Base-by-base conservation (phyloP, 2,113 vertebrate genomes). In the Ophiodon elongatus region DNA sequence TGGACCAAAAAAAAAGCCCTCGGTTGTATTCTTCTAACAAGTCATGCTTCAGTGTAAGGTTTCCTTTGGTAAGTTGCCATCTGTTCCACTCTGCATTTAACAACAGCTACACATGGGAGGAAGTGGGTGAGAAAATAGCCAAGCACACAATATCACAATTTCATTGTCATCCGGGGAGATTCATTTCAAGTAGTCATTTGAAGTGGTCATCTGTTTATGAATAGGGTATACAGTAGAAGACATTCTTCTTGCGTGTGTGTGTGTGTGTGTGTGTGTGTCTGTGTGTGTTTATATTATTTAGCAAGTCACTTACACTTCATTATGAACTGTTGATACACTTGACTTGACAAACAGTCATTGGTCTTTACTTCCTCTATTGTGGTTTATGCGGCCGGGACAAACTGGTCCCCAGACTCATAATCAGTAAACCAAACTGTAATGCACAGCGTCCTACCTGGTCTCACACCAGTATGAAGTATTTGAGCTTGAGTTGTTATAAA, bases 61-160 rank as follows among this genome's bases (percentile, higher is more conserved):
- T 57, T 29, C 33, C 64, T 56, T 41, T 67, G 27, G 21, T 72
- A 10, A 1, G 4, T 45, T 66, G 43, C 54, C 59, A 76, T 71
- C 50, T 54, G 72, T 64, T 84, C 52, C n/a, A 62, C 41, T 77
- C 31, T 70, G 43, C 65, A 66, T 73, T 59, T n/a, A 77, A 76
- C 66, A 77, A 76, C 66, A 72, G 62, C 72, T 57, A 45, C 69
- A 65, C 11, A 31, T 60, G 23, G 23, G 29, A 75, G 19, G 15
- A 9, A 54, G 23, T 5, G 25, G 19, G n/a, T 62, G 65, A 76
- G 71, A 72, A 82, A 65, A 70, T 56, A 60, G 10, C 57, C 29
- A 72, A 15, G 31, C 64, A 19, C 19, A 15, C n/a, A 57, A 29
- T 71, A 67, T 73, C 17, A 76, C 27, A 41, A 56, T 72, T 80